Conservation (phyloP, 2,113 vertebrate species). For the Scomber japonicus region DNA sequence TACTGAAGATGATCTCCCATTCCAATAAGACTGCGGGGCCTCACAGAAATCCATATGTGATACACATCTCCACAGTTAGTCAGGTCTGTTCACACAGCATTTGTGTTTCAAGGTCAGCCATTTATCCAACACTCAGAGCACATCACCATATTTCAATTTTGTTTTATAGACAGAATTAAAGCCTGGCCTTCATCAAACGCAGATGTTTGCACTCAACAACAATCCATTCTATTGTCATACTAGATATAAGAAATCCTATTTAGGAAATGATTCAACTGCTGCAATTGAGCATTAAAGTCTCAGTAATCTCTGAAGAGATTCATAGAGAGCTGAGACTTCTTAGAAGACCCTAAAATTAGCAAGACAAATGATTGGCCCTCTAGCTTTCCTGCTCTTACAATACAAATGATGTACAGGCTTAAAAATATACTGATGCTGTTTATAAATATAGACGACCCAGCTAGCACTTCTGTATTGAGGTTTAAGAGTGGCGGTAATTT, state of each 20-base stretch:
- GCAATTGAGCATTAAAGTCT: slow-evolving; percentile 1
- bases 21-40: slow-evolving; percentile 52
- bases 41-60: slow-evolving; percentile 57
- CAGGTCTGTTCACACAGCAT: slow-evolving; percentile 2
- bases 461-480: no score
- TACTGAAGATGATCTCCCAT: slow-evolving; percentile 36
- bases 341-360: slow-evolving; percentile 29
- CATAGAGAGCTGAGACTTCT: slow-evolving; percentile 15
- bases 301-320: slow-evolving; percentile 20
- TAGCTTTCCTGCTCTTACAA: neutral
- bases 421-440: neutral
- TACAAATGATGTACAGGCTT: slow-evolving; percentile 8
- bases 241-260: slow-evolving; percentile 30
- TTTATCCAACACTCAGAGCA: neutral
- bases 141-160: neutral
- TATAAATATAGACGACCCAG: no score
- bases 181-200: slow-evolving; percentile 10
- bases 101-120: slow-evolving; percentile 44
- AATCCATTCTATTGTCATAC: slow-evolving; percentile 1
- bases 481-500: no score
- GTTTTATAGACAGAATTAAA: slow-evolving; percentile 26
- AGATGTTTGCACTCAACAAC: slow-evolving; percentile 15
- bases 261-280: slow-evolving; percentile 3
- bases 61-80: slow-evolving; percentile 41
- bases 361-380: slow-evolving; percentile 19